Conservation (phyloP, 2,797 vertebrate species). For the Staurois parvus region DNA sequence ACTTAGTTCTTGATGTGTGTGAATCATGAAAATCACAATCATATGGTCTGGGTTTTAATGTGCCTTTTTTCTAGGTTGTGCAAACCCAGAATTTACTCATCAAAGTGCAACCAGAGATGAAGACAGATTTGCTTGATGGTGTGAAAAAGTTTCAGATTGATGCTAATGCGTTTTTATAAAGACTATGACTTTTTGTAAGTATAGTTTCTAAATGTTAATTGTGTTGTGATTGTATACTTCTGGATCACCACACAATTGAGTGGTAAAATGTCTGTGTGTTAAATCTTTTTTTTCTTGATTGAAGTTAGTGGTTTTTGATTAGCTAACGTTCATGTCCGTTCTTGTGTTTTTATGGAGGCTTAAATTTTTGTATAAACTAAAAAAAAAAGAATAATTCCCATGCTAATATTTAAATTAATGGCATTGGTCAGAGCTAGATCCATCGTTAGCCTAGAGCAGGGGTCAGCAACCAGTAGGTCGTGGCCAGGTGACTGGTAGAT, state of each 20-base stretch:
- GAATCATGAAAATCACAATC: not conserved
- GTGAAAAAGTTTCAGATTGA: constrained; percentile 75
- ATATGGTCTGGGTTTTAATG: not conserved
- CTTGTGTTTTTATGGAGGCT: no score
- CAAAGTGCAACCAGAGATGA: constrained; percentile 81
- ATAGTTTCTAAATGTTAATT: not conserved
- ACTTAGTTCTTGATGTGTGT: not conserved
- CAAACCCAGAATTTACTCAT: constrained; percentile 80
- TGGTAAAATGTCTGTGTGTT: not conserved
- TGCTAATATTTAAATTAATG: no score
- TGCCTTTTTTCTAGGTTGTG: constrained; percentile 71
- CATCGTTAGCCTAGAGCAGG: no score
- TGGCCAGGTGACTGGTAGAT: no score
- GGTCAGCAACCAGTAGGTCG: no score
- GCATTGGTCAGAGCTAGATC: no score
- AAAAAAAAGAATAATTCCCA: no score
- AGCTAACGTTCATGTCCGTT: not conserved
- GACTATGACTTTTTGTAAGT: constrained; percentile 79
- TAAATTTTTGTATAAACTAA: no score
- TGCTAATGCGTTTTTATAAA: constrained; percentile 74
- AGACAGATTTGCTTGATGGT: constrained; percentile 76
- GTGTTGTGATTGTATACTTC: not conserved
- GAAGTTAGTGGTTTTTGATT: not conserved
- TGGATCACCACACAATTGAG: not conserved
- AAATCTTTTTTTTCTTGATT: not conserved